phyloP scores from a whole-genome alignment of 2,888 invertebrate species.

The Gastrophysa polygoni region DNA sequence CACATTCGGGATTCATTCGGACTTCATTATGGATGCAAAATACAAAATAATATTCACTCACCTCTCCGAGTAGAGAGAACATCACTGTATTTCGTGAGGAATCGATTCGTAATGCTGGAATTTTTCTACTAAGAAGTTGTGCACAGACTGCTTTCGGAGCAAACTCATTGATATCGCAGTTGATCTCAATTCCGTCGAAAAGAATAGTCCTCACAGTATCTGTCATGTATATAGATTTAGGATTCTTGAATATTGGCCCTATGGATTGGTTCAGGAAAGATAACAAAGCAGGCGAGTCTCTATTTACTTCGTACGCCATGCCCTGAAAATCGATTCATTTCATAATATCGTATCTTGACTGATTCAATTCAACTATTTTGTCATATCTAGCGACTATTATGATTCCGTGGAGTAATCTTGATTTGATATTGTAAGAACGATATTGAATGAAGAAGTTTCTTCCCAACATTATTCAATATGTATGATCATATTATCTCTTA shows the following conservation, averaged over 20 bases:
- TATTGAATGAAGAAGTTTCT: no score
- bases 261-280: conserved; percentile 72
- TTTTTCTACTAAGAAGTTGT: conserved; percentile 66
- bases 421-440: no score
- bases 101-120: conserved; percentile 59
- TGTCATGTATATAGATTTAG: conserved; percentile 66
- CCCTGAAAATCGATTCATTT: conserved; percentile 57
- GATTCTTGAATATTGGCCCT: conserved; percentile 70
- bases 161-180: conserved; percentile 77
- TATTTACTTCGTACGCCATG: conserved; percentile 63
- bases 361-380: no score
- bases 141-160: conserved; percentile 76
- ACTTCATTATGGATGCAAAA: no score
- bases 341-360: no score
- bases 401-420: no score
- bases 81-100: conserved; percentile 67
- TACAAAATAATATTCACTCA: no score
- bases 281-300: conserved; percentile 71
- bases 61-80: conserved; percentile 77
- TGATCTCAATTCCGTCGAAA: conserved; percentile 74
- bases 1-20: no score
- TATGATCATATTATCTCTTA: no score
- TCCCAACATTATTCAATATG: no score
- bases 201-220: conserved; percentile 73
- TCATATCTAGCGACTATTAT: no score